Percentiles rank a stretch among this genome's conserved stretches.
These are phyloP conservation scores for Cephus spinipes DNA, from an alignment of 2,888 invertebrate genomes.

Conservation along the genomic window DNA sequence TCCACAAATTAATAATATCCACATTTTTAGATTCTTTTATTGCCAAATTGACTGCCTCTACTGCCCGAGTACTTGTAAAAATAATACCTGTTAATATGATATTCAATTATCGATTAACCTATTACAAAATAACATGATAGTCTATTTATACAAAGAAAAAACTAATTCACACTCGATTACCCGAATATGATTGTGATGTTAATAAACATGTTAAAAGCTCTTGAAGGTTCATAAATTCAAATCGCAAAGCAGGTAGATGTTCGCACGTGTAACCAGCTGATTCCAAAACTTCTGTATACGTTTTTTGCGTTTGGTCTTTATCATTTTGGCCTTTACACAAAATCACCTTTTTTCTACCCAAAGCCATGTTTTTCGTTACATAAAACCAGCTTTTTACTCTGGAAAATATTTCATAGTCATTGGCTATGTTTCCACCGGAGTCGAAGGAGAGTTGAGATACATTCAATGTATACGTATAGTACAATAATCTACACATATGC, in stretches of 20 bases:
- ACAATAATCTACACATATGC: too few species aligned
- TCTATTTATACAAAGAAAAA: not conserved
- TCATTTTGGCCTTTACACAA: constrained; percentile 53
- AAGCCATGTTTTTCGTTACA: constrained; percentile 19
- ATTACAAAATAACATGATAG: constrained; percentile 1
- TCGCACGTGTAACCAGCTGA: constrained; percentile 51
- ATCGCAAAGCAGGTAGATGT: constrained; percentile 49
- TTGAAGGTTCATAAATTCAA: constrained; percentile 53
- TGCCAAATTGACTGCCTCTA: constrained; percentile 49
- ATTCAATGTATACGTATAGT: too few species aligned
- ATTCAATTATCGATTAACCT: constrained; percentile 4
- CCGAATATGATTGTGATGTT: constrained; percentile 45
- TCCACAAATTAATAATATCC: constrained; percentile 43
- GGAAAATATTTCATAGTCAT: not conserved
- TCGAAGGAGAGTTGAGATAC: too few species aligned
- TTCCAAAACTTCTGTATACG: constrained; percentile 45
- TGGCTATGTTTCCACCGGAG: too few species aligned
- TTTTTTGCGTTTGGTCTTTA: constrained; percentile 45
- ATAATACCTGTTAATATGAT: constrained; percentile 48
- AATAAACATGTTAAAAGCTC: constrained; percentile 41
- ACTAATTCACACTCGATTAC: constrained; percentile 37
- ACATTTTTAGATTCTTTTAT: constrained; percentile 26
- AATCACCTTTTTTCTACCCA: constrained; percentile 37
- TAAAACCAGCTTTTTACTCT: not conserved
- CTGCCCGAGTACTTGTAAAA: constrained; percentile 59